A percentile compares a stretch with the other conserved stretches of the same genome.
These are phyloP conservation scores for Tokudaia tokunoshimensis DNA, from an alignment of 2,797 vertebrate species.

Conservation along the genomic window DNA sequence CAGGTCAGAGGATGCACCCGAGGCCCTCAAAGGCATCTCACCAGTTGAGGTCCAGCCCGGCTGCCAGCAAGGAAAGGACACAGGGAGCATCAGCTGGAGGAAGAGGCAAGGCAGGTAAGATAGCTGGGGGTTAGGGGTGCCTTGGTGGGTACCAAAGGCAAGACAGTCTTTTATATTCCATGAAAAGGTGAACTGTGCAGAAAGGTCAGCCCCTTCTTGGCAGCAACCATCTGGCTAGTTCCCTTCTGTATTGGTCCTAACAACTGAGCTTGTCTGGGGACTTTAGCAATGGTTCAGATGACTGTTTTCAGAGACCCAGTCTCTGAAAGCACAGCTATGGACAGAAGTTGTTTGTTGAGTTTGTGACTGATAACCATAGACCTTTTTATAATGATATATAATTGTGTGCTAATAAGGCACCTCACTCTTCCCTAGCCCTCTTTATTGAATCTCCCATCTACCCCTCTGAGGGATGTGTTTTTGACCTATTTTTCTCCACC, in stretches of 20 bases:
- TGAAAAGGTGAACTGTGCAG: not conserved
- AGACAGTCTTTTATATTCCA: not conserved
- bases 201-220: not conserved
- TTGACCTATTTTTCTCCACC: not conserved
- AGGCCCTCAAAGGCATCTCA: not conserved
- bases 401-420: not conserved
- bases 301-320: not conserved
- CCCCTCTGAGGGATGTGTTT: not conserved
- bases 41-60: accelerated
- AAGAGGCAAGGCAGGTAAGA: not conserved
- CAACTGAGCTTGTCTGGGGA: not conserved
- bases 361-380: constrained; percentile 39
- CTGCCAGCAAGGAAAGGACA: not conserved
- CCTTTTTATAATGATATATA: constrained; percentile 56
- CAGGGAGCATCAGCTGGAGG: not conserved
- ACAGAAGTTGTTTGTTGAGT: not conserved
- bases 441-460: not conserved
- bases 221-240: not conserved
- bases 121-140: not conserved
- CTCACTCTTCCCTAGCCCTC: not conserved
- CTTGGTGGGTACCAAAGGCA: not conserved
- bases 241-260: not conserved
- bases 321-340: constrained; percentile 11
- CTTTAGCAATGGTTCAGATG: not conserved
- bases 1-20: not conserved